These are phyloP conservation scores for Conus ventricosus DNA, from an alignment of 1,140 invertebrate species.

Conservation along the genomic window DNA sequence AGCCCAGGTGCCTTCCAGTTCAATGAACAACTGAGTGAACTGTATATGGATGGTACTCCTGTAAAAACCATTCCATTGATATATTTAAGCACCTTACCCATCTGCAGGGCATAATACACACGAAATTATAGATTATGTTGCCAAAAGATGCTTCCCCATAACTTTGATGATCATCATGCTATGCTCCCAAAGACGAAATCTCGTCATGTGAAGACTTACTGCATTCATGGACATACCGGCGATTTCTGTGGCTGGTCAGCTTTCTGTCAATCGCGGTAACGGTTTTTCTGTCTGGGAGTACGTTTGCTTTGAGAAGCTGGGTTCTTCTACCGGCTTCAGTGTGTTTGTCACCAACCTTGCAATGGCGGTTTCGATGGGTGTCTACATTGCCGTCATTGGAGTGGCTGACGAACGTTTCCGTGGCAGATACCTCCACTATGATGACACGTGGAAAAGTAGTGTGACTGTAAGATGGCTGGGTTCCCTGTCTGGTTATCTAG, in stretches of 20 bases:
- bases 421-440: background rate
- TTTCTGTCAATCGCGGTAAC: constrained; percentile 52
- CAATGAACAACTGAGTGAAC: constrained; percentile 24
- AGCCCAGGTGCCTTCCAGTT: constrained; percentile 33
- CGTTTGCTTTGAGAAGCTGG: background rate
- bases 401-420: background rate
- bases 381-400: background rate
- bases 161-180: background rate
- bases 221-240: constrained; percentile 44
- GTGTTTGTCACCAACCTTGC: background rate
- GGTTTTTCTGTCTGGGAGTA: constrained; percentile 14
- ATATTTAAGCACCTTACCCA: background rate
- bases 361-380: too few species aligned
- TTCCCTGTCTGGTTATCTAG: too few species aligned
- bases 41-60: background rate
- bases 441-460: background rate
- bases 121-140: constrained; percentile 57
- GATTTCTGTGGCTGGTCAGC: constrained; percentile 57
- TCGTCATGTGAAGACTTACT: constrained; percentile 57
- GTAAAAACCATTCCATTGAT: background rate
- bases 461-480: too few species aligned
- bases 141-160: constrained; percentile 12
- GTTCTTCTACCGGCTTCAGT: constrained; percentile 40
- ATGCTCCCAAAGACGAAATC: constrained; percentile 39
- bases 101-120: constrained; percentile 24